Evolutionary conservation across 2,797 vertebrate genomes (phyloP), one percentile per base, ranked within the genome.

Genomic region (Megaceryle alcyon): DNA sequence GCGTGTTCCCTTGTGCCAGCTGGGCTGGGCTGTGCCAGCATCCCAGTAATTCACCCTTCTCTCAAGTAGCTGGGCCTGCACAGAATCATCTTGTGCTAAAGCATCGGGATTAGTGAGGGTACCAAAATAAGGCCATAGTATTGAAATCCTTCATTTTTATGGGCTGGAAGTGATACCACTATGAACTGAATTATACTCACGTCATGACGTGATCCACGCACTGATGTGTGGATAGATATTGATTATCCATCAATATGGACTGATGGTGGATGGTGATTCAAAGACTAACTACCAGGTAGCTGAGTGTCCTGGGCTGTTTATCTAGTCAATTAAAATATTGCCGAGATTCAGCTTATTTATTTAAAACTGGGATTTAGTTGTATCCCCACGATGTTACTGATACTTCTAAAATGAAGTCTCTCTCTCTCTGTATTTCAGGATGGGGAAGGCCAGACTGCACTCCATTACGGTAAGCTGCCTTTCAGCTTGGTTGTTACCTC

Each of bases 361-460:
- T 70, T 88, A 28, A 86, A 83, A 43, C 51, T 51, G 48, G 44
- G 16, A 26, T 88, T 90, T 87, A 7, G 53, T 54, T 90, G 26
- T 79, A 17, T 64, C 54, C 72, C 80, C 35, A 9, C 10, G 6
- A 17, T 3, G 1, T 86, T 92, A 65, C 46, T 77, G 87, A 4
- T 43, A 44, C 43, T 64, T 95, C 93, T 98, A 85, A 97, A 94
- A 83, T 84, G 26, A 65, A 53, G 76, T 95, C 84, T 96, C 70
- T 93, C 76, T 91, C 81, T 91, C 93, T 97, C 97, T 97, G 69
- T 96, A 94, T 98, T 98, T 25, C 97, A 99, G 99, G 99, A 99
- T 33, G 98, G 98, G 95, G 99, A 99, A 98, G 99, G 99, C 94
- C 99, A 99, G 97, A 99, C 99, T 65, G 98, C 99, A 12, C 98